Evolutionary conservation across 2,888 invertebrate genomes (phyloP).

Genomic region (Chouioia cunea): DNA sequence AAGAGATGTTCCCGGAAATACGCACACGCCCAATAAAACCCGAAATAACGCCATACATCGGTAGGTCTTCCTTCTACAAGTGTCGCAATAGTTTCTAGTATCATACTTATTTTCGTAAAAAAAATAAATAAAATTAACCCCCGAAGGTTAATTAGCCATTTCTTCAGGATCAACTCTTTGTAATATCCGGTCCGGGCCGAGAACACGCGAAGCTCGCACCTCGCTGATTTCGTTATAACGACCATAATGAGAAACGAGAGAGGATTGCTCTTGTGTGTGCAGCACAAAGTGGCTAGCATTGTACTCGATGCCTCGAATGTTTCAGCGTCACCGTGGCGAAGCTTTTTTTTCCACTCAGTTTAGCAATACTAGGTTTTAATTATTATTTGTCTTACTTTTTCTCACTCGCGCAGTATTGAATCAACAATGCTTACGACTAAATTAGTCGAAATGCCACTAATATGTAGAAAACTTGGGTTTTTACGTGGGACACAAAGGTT

Average conservation of each 20-base stretch:
- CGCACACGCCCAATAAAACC: too few relatives aligned
- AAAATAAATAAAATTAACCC: too few relatives aligned
- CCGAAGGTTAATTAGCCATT: conserved; percentile 41
- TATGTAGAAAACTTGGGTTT: too few relatives aligned
- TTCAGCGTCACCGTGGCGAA: not conserved
- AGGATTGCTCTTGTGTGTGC: not conserved
- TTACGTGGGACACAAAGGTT: too few relatives aligned
- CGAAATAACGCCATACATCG: too few relatives aligned
- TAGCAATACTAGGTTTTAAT: conserved; percentile 6
- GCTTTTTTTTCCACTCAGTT: not conserved
- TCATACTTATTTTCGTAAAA: too few relatives aligned
- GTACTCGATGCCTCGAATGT: conserved; percentile 38
- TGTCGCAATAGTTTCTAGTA: too few relatives aligned
- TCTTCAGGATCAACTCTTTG: conserved; percentile 44
- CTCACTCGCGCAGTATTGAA: not conserved
- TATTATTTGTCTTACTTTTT: not conserved
- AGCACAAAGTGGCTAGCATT: conserved; percentile 33
- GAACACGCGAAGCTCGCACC: conserved; percentile 38
- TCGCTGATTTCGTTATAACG: conserved; percentile 48
- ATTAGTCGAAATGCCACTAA: too few relatives aligned
- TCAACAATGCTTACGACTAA: too few relatives aligned
- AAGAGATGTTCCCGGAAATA: too few relatives aligned
- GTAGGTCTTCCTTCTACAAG: too few relatives aligned
- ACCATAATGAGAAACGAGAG: conserved; percentile 6
- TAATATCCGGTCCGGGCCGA: conserved; percentile 48